Percentiles rank a stretch among this genome's conserved stretches.
Evolutionary conservation across 2,797 vertebrate genomes (phyloP).

Genomic region (Spatula versicolor): DNA sequence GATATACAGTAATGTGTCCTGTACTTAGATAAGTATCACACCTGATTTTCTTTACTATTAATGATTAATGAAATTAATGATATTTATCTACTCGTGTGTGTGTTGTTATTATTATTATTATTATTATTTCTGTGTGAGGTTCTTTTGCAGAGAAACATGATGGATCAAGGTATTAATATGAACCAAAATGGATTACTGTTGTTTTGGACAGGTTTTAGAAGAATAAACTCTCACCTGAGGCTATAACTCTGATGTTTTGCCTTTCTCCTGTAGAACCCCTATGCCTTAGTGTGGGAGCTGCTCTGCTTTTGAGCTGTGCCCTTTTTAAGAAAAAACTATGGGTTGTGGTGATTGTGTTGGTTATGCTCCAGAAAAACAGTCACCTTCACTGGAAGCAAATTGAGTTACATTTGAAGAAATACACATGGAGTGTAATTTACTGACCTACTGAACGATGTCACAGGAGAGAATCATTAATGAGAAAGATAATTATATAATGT

Average conservation of each 20-base stretch:
- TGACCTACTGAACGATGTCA: background rate
- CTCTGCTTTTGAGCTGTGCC: background rate
- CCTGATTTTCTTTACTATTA: background rate
- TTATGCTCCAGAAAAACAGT: background rate
- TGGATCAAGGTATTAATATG: background rate
- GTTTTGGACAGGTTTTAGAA: background rate
- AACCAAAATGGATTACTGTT: background rate
- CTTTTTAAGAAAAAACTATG: background rate
- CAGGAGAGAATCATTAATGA: background rate
- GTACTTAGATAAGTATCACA: background rate
- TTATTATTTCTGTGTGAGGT: background rate
- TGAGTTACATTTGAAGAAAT: background rate
- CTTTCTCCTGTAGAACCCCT: background rate
- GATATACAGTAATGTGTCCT: background rate
- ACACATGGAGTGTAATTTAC: background rate
- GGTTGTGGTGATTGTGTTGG: background rate
- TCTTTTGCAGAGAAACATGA: background rate
- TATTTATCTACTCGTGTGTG: background rate
- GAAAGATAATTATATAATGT: background rate
- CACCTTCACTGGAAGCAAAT: background rate
- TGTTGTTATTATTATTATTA: background rate
- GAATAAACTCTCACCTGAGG: background rate
- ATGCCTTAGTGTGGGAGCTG: background rate
- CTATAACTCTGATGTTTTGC: background rate
- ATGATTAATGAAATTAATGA: background rate